phyloP scores from a whole-genome alignment of 2,113 vertebrate genomes.

The Callipepla californica region DNA sequence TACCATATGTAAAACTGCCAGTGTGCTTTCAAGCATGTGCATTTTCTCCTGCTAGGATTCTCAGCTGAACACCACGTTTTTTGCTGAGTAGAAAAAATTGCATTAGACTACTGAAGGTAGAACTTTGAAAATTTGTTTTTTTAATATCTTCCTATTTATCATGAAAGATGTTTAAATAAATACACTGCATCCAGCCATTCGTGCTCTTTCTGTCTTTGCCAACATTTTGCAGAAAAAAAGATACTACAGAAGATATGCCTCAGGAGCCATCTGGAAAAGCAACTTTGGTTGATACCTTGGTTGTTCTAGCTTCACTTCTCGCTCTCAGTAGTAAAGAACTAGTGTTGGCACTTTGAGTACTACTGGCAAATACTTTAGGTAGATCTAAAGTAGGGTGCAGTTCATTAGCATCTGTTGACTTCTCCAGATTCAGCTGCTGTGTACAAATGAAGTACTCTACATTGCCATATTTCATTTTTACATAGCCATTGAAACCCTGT shows the following conservation, averaged over 20 bases:
- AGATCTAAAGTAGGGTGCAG: accelerated
- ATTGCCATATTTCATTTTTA: background rate
- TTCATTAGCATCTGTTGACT: background rate
- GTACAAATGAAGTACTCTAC: background rate
- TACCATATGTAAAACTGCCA: background rate
- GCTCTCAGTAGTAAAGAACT: background rate
- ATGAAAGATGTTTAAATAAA: background rate
- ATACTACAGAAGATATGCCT: background rate
- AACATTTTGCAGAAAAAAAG: background rate
- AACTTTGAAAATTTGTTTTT: accelerated
- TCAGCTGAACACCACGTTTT: background rate
- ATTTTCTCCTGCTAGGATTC: background rate
- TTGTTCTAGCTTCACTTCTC: background rate
- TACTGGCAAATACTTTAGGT: background rate
- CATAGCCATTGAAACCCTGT: background rate
- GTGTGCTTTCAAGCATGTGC: background rate
- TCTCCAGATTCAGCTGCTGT: background rate
- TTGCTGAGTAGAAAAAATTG: background rate
- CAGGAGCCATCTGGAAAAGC: background rate
- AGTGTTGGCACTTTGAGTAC: background rate
- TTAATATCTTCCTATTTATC: background rate
- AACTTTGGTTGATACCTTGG: background rate
- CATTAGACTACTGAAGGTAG: background rate
- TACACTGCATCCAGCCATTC: background rate
- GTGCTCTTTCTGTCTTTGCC: background rate